Base-by-base conservation (phyloP, 2,888 invertebrate genomes). In the Euphydryas editha region DNA sequence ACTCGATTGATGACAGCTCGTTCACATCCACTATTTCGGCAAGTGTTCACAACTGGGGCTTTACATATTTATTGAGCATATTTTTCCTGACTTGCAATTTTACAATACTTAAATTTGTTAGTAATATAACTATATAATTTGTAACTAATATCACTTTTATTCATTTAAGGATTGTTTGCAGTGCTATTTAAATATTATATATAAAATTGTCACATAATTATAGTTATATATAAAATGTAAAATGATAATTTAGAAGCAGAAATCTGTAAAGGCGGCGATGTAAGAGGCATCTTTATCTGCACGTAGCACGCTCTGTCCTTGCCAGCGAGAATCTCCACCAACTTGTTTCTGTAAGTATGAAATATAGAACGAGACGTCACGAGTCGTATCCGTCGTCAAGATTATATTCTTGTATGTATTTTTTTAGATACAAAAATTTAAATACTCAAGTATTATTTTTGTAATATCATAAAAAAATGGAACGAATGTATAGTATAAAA, bases 281-380 rank as follows among this genome's bases (percentile, higher is more conserved):
- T 67, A 69, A 60, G 64, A 68, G 67, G 59, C 61, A 55, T 66
- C 67, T 84, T 83, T 87, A 87, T 87, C 87, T 81, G 73, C 70
- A 71, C 72, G 78, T 69, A 73, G 74, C 87, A 87, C 84, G 76
- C 84, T 78, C 75, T 80, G 78, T 80, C 79, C 77, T 76, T 68
- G 63, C 72, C 73, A 75, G 68, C 71, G 72, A 74, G 75, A 78
- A 76, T 77, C 69, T 76, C 67, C 71, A 72, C 76, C 75, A 78
- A 83, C 80, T 82, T 84, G 82, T 83, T 81, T 76, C 80, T 79
- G 76, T 84, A 86, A 86, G 87, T 78, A 86, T 87, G 85, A 87
- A 83, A 85, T 87, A 87, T 86, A 81, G 76, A 81, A 74, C 74
- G 74, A 74, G 70, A 72, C 73, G 77, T 76, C 76, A 69, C 65